Conservation (phyloP, 1,140 invertebrate species). For the Uloborus diversus region DNA sequence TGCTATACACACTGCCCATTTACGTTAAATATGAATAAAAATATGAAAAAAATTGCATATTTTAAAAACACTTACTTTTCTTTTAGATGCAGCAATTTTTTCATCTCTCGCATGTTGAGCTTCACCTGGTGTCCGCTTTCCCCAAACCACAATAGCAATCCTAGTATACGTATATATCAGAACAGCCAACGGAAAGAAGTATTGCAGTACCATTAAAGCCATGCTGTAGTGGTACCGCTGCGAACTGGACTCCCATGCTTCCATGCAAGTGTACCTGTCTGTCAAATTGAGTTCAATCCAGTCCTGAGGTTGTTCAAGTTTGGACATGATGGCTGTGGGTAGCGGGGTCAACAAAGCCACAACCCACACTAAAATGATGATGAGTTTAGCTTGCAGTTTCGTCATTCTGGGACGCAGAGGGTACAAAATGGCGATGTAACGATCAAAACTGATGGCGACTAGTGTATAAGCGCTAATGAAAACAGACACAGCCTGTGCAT, state of each 20-base stretch:
- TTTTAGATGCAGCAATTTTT: constrained; percentile 83
- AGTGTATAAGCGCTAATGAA: constrained; percentile 84
- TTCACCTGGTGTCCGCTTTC: constrained; percentile 83
- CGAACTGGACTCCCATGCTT: constrained; percentile 60
- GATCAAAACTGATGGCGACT: constrained; percentile 84
- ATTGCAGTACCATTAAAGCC: constrained; percentile 82
- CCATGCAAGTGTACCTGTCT: constrained; percentile 65
- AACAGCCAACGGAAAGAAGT: constrained; percentile 81
- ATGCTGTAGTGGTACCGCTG: constrained; percentile 77
- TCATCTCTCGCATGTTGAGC: constrained; percentile 81
- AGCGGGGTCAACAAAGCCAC: constrained; percentile 80
- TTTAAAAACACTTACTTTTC: constrained; percentile 81
- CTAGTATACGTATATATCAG: constrained; percentile 86
- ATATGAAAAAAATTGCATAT: too few relatives aligned
- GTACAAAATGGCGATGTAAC: constrained; percentile 89
- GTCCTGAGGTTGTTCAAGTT: constrained; percentile 68
- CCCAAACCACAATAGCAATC: constrained; percentile 89
- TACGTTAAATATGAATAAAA: constrained; percentile 19
- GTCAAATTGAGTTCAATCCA: constrained; percentile 72
- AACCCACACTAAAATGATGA: constrained; percentile 79
- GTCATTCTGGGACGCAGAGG: constrained; percentile 82
- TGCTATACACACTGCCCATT: too few relatives aligned
- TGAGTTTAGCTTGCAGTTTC: constrained; percentile 75
- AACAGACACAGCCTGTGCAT: constrained; percentile 67
- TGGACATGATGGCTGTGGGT: constrained; percentile 77